These are phyloP conservation scores for Phrixothrix hirtus DNA, from an alignment of 2,888 invertebrate species.

Conservation along the genomic window DNA sequence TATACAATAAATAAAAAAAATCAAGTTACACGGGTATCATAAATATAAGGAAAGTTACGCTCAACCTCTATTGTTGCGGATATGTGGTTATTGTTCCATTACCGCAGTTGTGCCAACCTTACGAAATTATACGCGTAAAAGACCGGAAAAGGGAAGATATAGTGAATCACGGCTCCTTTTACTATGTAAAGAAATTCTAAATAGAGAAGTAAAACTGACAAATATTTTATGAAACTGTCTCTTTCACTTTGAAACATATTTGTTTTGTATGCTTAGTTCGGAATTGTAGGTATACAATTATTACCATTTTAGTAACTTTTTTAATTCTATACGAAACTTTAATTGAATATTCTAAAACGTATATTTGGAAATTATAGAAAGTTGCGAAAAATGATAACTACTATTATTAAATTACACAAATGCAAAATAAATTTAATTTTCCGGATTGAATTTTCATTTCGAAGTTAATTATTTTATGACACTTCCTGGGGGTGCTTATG, in stretches of 20 bases:
- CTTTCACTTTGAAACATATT: background rate
- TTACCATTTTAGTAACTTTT: too few species aligned
- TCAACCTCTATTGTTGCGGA: conserved; percentile 48
- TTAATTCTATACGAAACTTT: too few species aligned
- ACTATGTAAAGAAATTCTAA: conserved; percentile 6
- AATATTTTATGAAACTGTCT: too few species aligned
- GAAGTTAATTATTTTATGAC: too few species aligned
- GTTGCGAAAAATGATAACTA: too few species aligned
- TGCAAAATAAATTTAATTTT: too few species aligned
- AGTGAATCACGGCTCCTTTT: conserved; percentile 22
- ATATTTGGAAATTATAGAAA: too few species aligned
- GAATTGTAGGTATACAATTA: too few species aligned
- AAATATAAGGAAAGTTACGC: conserved; percentile 23
- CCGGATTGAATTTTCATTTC: too few species aligned
- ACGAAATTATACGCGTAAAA: conserved; percentile 39
- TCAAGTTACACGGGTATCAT: conserved; percentile 3
- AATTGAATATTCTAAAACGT: too few species aligned
- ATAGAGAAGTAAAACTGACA: background rate
- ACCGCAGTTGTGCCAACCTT: conserved; percentile 46
- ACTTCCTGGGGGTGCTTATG: too few species aligned
- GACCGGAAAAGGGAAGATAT: conserved; percentile 31
- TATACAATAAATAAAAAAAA: background rate
- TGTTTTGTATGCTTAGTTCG: background rate
- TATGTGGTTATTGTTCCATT: conserved; percentile 47
- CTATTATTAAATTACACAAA: too few species aligned